Base-by-base conservation (phyloP, 2,113 vertebrate genomes). In the Zeus faber region DNA sequence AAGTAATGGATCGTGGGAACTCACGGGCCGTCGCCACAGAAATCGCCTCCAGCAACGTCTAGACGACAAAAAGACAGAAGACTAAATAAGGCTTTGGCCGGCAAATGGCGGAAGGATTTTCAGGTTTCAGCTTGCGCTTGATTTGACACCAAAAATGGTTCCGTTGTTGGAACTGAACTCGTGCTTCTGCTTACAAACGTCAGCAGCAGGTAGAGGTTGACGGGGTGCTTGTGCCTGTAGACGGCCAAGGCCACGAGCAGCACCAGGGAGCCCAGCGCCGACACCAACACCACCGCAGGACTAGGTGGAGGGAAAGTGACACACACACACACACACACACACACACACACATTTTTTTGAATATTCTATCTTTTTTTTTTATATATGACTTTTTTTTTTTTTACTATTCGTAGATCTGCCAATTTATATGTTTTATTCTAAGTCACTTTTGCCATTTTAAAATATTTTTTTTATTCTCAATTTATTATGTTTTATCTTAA, bases 151-250 rank as follows among this genome's bases (percentile, higher is more conserved):
- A n/a, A n/a, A n/a, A n/a, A n/a, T n/a, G n/a, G n/a, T n/a, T n/a
- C n/a, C n/a, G n/a, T n/a, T n/a, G n/a, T n/a, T n/a, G n/a, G n/a
- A n/a, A n/a, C n/a, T n/a, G n/a, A n/a, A n/a, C n/a, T n/a, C n/a
- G n/a, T n/a, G n/a, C n/a, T n/a, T n/a, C n/a, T n/a, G n/a, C 96
- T 96, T 85, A 98, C 96, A 85, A 98, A 98, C 68, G 82, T 85
- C 65, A 95, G 87, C 16, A 98, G 92, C 65, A 98, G 88, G 81
- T 95, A 98, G 35, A 98, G 88, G 75, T 98, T 98, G 83, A 94
- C 58, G 16, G 96, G 96, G 72, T 98, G 90, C 39, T 90, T 87
- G 79, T 94, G 91, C 80, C 95, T 91, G 80, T 94, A 94, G 25
- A 97, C 17, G 5, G 84, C 89, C 80, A 98, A 67, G 29, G 91